phyloP scores from a whole-genome alignment of 1,140 invertebrate genomes.

The Orchesella cincta region DNA sequence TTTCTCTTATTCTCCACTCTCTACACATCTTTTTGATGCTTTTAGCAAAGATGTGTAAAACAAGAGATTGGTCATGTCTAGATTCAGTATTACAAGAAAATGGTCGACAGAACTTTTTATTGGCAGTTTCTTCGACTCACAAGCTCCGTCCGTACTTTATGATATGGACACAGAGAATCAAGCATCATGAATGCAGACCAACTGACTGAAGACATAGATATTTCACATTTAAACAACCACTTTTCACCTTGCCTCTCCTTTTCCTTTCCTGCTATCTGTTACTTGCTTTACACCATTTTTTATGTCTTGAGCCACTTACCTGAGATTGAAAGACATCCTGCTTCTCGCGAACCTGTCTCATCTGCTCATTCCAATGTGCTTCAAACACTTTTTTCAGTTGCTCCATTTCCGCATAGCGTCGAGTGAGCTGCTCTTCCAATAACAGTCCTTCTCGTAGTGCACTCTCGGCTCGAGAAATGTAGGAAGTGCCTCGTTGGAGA shows the following conservation, averaged over 20 bases:
- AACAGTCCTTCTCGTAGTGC: constrained; percentile 61
- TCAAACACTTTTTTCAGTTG: constrained; percentile 65
- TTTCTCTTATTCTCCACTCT: too few relatives aligned
- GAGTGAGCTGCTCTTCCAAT: constrained; percentile 66
- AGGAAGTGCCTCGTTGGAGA: constrained; percentile 48
- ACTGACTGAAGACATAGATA: too few relatives aligned
- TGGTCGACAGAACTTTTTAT: too few relatives aligned
- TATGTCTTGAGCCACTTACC: constrained; percentile 53
- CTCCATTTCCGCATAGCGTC: constrained; percentile 67
- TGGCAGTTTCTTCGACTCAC: too few relatives aligned
- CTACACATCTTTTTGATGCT: too few relatives aligned
- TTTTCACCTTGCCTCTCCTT: background rate
- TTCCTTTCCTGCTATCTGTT: background rate
- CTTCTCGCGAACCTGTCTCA: constrained; percentile 68
- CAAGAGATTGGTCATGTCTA: too few relatives aligned
- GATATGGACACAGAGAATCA: too few relatives aligned
- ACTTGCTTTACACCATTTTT: background rate
- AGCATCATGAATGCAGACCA: too few relatives aligned
- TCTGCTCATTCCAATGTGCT: constrained; percentile 68
- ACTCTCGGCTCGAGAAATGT: constrained; percentile 45
- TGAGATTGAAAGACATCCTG: constrained; percentile 69
- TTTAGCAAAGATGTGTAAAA: too few relatives aligned
- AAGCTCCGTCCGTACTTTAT: too few relatives aligned
- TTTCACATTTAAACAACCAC: background rate
- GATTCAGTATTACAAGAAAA: too few relatives aligned